phyloP scores from a whole-genome alignment of 2,888 invertebrate genomes.

The Mimas tiliae region DNA sequence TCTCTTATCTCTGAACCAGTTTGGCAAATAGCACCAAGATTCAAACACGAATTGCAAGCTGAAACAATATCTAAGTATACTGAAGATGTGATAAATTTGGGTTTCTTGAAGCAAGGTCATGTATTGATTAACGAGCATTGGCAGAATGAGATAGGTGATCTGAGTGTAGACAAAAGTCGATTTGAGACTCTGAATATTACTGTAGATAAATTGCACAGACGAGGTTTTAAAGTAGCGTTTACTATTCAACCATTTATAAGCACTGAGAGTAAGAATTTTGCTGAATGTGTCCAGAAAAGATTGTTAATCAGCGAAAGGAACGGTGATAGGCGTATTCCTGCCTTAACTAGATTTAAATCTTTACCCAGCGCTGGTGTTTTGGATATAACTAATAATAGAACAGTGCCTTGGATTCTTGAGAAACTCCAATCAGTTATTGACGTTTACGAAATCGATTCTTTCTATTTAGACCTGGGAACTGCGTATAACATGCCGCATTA shows the following conservation, averaged over 20 bases:
- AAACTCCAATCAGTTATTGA: conserved; percentile 89
- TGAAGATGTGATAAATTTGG: conserved; percentile 91
- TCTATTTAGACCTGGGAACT: conserved; percentile 92
- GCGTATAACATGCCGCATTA: conserved; percentile 95
- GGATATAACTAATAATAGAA: conserved; percentile 93
- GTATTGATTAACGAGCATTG: conserved; percentile 92
- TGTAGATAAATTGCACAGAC: conserved; percentile 91
- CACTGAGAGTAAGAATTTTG: conserved; percentile 93
- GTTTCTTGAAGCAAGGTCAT: conserved; percentile 91
- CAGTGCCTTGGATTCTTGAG: conserved; percentile 91
- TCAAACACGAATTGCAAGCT: conserved; percentile 87
- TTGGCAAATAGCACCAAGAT: conserved; percentile 92
- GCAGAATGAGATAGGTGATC: conserved; percentile 94
- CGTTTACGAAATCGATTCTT: conserved; percentile 92
- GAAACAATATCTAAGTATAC: conserved; percentile 92
- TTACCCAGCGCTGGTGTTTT: conserved; percentile 92
- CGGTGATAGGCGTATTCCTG: conserved; percentile 91
- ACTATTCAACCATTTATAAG: conserved; percentile 96
- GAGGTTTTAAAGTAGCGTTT: conserved; percentile 94
- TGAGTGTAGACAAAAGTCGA: conserved; percentile 90
- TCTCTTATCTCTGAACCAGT: conserved; percentile 92
- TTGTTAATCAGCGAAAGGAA: conserved; percentile 92
- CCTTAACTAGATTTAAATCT: conserved; percentile 92
- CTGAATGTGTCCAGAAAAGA: conserved; percentile 89
- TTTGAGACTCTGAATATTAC: conserved; percentile 92